Conservation (phyloP, 2,888 invertebrate species). For the Dasypogon diadema region DNA sequence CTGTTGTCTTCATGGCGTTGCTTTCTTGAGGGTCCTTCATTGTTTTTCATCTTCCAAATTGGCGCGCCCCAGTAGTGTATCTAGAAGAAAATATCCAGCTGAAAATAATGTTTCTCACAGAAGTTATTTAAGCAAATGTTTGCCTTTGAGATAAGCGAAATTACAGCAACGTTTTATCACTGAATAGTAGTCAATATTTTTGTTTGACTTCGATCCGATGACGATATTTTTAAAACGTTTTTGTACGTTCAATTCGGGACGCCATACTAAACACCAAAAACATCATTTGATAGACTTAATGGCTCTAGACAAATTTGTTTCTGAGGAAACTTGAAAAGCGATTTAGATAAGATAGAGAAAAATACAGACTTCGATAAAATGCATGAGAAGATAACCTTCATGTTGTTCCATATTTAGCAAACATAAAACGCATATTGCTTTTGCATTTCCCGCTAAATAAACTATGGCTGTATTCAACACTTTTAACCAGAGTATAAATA, state of each 20-base stretch:
- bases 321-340: background rate
- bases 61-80: too few species aligned
- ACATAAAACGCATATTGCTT: too few species aligned
- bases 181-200: background rate
- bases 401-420: too few species aligned
- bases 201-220: slow-evolving; percentile 10
- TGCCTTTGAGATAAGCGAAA: background rate
- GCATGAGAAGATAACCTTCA: background rate
- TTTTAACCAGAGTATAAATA: too few species aligned
- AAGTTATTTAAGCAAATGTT: slow-evolving; percentile 1
- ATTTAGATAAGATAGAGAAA: background rate
- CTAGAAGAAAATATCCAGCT: background rate
- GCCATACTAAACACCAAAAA: background rate
- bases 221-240: background rate
- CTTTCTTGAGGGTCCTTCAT: slow-evolving; percentile 52
- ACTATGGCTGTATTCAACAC: too few species aligned
- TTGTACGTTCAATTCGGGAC: background rate
- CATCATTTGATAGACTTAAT: background rate
- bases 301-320: background rate
- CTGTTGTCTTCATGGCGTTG: slow-evolving; percentile 43
- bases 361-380: background rate
- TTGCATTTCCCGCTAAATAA: too few species aligned
- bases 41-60: slow-evolving; percentile 46
- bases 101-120: background rate
- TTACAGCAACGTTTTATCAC: slow-evolving; percentile 5